These are phyloP conservation scores for Chroicocephalus ridibundus DNA, from an alignment of 2,113 vertebrate species.

Conservation along the genomic window DNA sequence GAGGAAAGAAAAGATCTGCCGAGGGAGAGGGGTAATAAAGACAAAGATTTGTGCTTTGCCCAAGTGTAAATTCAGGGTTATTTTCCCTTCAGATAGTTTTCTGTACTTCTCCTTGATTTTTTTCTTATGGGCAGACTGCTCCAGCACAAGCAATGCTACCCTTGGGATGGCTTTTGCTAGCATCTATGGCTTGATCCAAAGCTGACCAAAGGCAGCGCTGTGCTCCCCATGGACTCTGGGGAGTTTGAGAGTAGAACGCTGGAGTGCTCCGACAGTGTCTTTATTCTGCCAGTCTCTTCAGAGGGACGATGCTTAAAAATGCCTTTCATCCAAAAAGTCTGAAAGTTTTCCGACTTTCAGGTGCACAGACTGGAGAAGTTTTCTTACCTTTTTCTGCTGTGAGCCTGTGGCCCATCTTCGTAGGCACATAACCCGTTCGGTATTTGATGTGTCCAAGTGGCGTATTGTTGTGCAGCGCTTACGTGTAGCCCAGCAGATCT, in stretches of 20 bases:
- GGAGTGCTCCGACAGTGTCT: background rate
- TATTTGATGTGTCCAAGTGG: background rate
- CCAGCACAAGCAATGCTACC: background rate
- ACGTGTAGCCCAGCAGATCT: background rate
- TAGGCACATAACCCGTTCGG: background rate
- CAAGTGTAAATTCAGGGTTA: background rate
- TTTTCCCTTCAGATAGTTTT: background rate
- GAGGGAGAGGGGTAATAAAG: background rate
- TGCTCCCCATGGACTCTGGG: background rate
- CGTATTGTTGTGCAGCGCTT: background rate
- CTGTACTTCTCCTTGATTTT: background rate
- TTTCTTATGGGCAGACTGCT: background rate
- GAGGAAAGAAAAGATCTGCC: background rate
- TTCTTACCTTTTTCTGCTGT: background rate
- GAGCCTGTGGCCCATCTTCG: background rate
- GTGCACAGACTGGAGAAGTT: background rate
- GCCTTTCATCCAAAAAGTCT: background rate
- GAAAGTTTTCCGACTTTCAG: background rate
- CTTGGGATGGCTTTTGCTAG: background rate
- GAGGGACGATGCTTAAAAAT: background rate
- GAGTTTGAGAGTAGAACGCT: background rate
- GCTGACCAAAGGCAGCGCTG: background rate
- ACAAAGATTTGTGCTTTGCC: conserved; percentile 1
- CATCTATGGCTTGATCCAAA: background rate
- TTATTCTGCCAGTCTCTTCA: conserved; percentile 6